Percentiles rank a stretch among this genome's conserved stretches.
These are phyloP conservation scores for Clitarchus hookeri DNA, from an alignment of 2,888 invertebrate species.

Conservation along the genomic window DNA sequence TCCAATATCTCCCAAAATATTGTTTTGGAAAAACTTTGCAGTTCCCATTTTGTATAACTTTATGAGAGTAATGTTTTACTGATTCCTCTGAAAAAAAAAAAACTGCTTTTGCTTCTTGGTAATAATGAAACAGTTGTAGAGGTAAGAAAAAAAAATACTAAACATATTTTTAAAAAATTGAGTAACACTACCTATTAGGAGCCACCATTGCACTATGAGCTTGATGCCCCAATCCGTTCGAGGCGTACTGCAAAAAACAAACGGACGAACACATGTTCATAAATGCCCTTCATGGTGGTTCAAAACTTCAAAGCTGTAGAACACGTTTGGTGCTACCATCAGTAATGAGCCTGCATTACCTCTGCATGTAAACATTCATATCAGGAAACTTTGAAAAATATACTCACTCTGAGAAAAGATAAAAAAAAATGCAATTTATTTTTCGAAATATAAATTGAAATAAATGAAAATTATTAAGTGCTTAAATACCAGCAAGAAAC, in stretches of 20 bases:
- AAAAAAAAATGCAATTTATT: too few relatives aligned
- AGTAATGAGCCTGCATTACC: neutral
- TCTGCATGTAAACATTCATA: too few relatives aligned
- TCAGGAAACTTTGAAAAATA: too few relatives aligned
- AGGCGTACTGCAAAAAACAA: conserved; percentile 82
- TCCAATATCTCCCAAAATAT: neutral
- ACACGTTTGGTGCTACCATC: conserved; percentile 22
- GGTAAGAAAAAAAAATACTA: neutral
- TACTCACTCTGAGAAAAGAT: too few relatives aligned
- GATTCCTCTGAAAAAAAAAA: neutral
- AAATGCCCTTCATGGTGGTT: conserved; percentile 16
- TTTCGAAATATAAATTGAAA: too few relatives aligned
- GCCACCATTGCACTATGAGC: conserved; percentile 67
- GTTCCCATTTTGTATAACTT: neutral
- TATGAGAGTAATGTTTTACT: neutral
- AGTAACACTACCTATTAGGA: conserved; percentile 46
- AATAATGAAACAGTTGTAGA: conserved; percentile 5
- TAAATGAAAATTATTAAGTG: too few relatives aligned
- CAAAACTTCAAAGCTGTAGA: neutral
- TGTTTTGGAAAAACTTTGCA: too few relatives aligned
- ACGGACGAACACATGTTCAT: conserved; percentile 42
- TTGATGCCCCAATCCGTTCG: conserved; percentile 85
- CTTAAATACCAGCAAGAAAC: too few relatives aligned
- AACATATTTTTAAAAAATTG: conserved; percentile 26
- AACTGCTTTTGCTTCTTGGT: neutral